phyloP scores from a whole-genome alignment of 2,888 invertebrate genomes.

The Drosophila greeni region DNA sequence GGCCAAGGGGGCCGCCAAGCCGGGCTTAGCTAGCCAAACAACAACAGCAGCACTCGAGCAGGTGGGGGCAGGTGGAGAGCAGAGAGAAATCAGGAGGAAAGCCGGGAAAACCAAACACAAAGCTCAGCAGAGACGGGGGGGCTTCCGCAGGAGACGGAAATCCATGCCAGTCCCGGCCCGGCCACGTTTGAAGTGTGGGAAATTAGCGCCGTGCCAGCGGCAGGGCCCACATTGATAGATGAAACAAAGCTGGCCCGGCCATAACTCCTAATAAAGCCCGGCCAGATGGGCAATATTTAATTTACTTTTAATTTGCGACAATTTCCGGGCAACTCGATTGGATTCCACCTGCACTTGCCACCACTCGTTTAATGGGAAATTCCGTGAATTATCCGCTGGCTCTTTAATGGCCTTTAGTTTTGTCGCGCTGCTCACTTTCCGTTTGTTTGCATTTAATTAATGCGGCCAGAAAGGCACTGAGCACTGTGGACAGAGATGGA shows the following conservation, averaged over 20 bases:
- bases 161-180: slow-evolving; percentile 56
- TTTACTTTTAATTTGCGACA: slow-evolving; percentile 55
- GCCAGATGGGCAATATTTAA: slow-evolving; percentile 50
- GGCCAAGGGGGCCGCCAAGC: slow-evolving; percentile 44
- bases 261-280: slow-evolving; percentile 33
- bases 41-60: slow-evolving; percentile 8
- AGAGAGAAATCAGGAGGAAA: slow-evolving; percentile 7
- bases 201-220: slow-evolving; percentile 63
- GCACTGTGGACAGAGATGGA: not conserved
- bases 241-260: slow-evolving; percentile 33
- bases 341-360: slow-evolving; percentile 30
- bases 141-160: slow-evolving; percentile 61
- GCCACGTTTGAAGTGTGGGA: slow-evolving; percentile 65
- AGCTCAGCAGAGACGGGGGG: slow-evolving; percentile 37
- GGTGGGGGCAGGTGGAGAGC: slow-evolving; percentile 5
- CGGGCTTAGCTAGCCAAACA: slow-evolving; percentile 32
- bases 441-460: slow-evolving; percentile 43
- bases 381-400: slow-evolving; percentile 15
- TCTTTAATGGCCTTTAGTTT: slow-evolving; percentile 5
- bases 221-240: slow-evolving; percentile 28
- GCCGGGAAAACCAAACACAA: slow-evolving; percentile 20
- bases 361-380: slow-evolving; percentile 1
- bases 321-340: slow-evolving; percentile 53
- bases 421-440: slow-evolving; percentile 15
- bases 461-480: slow-evolving; percentile 8